Evolutionary conservation across 1,140 invertebrate genomes (phyloP), one percentile per base, ranked within the genome.

Genomic region (Scaptomyza pallida): DNA sequence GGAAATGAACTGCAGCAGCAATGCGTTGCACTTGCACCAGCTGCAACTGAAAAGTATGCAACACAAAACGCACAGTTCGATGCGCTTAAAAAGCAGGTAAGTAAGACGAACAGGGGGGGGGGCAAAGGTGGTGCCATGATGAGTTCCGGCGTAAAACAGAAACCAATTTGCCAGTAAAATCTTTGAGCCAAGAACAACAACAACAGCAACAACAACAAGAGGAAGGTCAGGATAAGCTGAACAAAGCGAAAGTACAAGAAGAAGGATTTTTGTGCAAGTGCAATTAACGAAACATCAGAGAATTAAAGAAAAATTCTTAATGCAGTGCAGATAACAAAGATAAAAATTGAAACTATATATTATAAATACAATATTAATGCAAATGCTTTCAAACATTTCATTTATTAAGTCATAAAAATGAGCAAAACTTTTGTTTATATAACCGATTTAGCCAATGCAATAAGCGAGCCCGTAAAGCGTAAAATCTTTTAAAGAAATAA

Each of bases 391-490:
- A n/a, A n/a, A n/a, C n/a, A n/a, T n/a, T n/a, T n/a, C n/a, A n/a
- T n/a, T n/a, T n/a, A n/a, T n/a, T n/a, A n/a, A n/a, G n/a, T n/a
- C n/a, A n/a, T n/a, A n/a, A n/a, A n/a, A n/a, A n/a, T n/a, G n/a
- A n/a, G n/a, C n/a, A 4, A 26, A 26, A 26, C 5, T 26, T 5
- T 26, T 26, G 2, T 21, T 44, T 78, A 90, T 8, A 90, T 41
- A 0, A 89, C 56, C 0, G 85, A 89, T 59, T 77, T 90, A n/a
- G 72, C 85, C 56, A 90, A 41, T 1, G 89, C 85, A 68, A 90
- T 88, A 3, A 90, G 17, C 5, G 89, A 90, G 5, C 89, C 89
- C 0, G 89, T 90, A 40, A 89, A 90, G 5, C 89, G 78, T 8
- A 90, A 40, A 26, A 90, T 90, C 89, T 90, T 17, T 0, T 44